Percentiles rank a stretch among this genome's conserved stretches.
Evolutionary conservation across 2,113 vertebrate species (phyloP).

Genomic region (Hymenochirus boettgeri): DNA sequence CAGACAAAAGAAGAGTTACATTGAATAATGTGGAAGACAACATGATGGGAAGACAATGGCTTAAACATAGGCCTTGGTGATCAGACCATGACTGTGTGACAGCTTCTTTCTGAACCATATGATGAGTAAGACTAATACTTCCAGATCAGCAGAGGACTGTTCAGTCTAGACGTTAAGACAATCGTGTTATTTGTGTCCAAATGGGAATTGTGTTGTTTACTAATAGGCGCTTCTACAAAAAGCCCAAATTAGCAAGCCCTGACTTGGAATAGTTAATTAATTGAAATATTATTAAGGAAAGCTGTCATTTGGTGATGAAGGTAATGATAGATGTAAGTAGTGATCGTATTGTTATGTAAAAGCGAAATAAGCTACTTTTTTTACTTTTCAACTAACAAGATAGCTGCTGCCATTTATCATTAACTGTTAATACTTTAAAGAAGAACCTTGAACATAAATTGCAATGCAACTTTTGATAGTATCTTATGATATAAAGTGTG

Average conservation of each 20-base stretch:
- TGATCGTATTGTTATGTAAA: too few relatives aligned
- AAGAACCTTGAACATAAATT: too few relatives aligned
- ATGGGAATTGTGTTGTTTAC: background rate
- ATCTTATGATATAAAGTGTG: too few relatives aligned
- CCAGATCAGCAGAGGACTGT: conserved; percentile 14
- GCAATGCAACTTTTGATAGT: too few relatives aligned
- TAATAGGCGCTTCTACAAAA: background rate
- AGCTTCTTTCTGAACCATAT: conserved; percentile 14
- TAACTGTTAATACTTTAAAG: too few relatives aligned
- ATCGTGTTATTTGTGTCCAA: background rate
- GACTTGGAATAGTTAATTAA: background rate
- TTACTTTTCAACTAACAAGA: too few relatives aligned
- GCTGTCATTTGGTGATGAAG: background rate
- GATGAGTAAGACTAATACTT: conserved; percentile 9
- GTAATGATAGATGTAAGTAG: too few relatives aligned
- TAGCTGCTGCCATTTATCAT: too few relatives aligned
- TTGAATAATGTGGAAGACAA: conserved; percentile 36
- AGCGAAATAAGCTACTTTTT: too few relatives aligned
- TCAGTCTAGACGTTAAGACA: conserved; percentile 7
- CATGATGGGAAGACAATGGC: conserved; percentile 37
- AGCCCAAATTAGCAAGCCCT: background rate
- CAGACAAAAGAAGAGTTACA: conserved; percentile 35
- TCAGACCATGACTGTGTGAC: conserved; percentile 38
- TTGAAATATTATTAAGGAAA: background rate
- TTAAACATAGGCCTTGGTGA: conserved; percentile 22